Base-by-base conservation (phyloP, 2,888 invertebrate species). In the Oscheius sp. region DNA sequence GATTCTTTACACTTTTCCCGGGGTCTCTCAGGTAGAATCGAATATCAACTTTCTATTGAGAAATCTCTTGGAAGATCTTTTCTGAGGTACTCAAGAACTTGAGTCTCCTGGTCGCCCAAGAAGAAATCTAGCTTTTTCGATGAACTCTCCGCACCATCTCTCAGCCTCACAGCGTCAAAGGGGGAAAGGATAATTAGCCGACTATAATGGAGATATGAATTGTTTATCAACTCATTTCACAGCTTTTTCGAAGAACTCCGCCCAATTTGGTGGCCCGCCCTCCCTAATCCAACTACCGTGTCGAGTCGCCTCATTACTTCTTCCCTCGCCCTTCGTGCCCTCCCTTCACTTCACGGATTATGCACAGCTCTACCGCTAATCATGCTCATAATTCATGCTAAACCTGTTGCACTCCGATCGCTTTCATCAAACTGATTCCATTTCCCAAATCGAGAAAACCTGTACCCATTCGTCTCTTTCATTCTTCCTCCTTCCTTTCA, bases 281-380 rank as follows among this genome's bases (percentile, higher is more conserved):
- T 3, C 20, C 64, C 64, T 64, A 64, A 64, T 64, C 64, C 64
- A 64, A 64, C 64, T 64, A 64, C 64, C 64, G 64, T 64, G 64
- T 64, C 64, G 50, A 45, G 61, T 46, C 64, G 64, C 64, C 50
- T 64, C 64, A 64, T 64, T 64, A 64, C 48, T 45, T 64, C 50
- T 2, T 50, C 61, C 29, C 23, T 50, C 15, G 29, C 27, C 42
- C 42, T 42, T 12, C 17, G n/a, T 42, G 37, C 37, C 37, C 52
- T 27, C 52, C 55, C n/a, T 31, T 48, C 42, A 37, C 33, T 48
- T 37, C 69, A 48, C 48, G 25, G 48, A 48, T 48, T 48, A 48
- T 48, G 42, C 42, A 42, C 15, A 15, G 42, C 31, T 29, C 39
- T n/a, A 31, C n/a, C 65, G 29, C 33, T 23, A 46, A 46, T 64